phyloP scores from a whole-genome alignment of 2,113 vertebrate genomes.

The Eretmochelys imbricata region DNA sequence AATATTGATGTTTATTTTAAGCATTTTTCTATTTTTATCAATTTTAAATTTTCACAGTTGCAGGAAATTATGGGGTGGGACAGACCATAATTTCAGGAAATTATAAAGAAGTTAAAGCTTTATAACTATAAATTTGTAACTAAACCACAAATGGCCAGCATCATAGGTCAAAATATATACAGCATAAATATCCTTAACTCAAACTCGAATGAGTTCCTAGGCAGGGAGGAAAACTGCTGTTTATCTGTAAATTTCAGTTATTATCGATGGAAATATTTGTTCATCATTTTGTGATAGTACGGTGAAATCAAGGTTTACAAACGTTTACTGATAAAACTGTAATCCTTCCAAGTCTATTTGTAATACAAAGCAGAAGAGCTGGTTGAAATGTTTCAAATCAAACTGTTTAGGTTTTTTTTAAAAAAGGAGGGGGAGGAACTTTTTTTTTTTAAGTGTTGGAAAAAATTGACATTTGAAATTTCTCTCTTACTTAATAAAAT shows the following conservation, averaged over 20 bases:
- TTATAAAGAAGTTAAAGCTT: not conserved
- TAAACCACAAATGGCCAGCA: not conserved
- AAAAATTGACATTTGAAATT: not conserved
- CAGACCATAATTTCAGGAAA: not conserved
- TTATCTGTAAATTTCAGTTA: not conserved
- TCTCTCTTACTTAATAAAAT: not conserved
- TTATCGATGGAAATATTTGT: not conserved
- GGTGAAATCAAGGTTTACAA: not conserved
- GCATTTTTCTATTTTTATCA: not conserved
- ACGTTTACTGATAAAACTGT: not conserved
- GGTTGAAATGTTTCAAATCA: not conserved
- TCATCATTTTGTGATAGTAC: not conserved
- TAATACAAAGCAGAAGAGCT: not conserved
- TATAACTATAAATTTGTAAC: not conserved
- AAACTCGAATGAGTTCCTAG: not conserved
- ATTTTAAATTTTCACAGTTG: not conserved
- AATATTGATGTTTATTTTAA: not conserved
- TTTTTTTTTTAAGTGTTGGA: not conserved
- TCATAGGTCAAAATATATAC: not conserved
- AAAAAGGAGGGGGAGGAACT: fast-evolving
- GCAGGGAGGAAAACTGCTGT: not conserved
- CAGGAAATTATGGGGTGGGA: not conserved
- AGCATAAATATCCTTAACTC: not conserved
- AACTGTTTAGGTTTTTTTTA: not conserved
- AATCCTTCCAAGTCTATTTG: too few species aligned